Base-by-base conservation (phyloP, 2,113 vertebrate species). In the Pelusios castaneus region DNA sequence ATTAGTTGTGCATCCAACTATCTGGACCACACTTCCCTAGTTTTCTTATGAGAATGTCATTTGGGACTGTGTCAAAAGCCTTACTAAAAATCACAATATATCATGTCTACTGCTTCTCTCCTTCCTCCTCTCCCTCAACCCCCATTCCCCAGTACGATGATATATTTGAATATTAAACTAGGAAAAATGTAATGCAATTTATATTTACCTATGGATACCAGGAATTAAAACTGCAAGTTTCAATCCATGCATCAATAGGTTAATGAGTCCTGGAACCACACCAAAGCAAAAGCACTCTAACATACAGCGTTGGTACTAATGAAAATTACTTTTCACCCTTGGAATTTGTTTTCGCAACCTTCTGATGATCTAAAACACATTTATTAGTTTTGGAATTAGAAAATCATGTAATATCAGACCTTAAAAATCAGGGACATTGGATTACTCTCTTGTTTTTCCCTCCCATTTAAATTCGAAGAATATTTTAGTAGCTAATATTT, bases 171-270 rank as follows among this genome's bases (percentile, higher is more conserved):
- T 88, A 96, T 93, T 84, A 95, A 93, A 96, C 89, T 94, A 92
- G 94, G 85, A 56, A 92, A 43, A 43, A 10, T 67, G 92, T n/a
- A 88, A 91, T 19, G 43, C 34, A 25, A 88, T 75, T 95, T 80
- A 79, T n/a, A n/a, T n/a, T n/a, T n/a, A 91, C 89, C 75, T 90
- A 95, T 91, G 75, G 52, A 94, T 52, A 67, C 4, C 25, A 38
- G 73, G 47, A n/a, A 96, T 93, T 81, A 93, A 55, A 94, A 95
- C 60, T 43, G 75, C 51, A 96, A 60, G 41, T 88, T 89, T 31
- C 43, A 91, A 67, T 67, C 24, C 34, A 82, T 51, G 90, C 47
- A 96, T 63, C 11, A 88, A 92, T 0, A 0, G 4, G 25, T 43
- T 60, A 52, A 47, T n/a, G 78, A 84, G 54, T 41, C 38, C 51